Percentiles rank a stretch among this genome's conserved stretches.
Evolutionary conservation across 1,140 invertebrate genomes (phyloP).

Genomic region (Schlechtendalia chinensis): DNA sequence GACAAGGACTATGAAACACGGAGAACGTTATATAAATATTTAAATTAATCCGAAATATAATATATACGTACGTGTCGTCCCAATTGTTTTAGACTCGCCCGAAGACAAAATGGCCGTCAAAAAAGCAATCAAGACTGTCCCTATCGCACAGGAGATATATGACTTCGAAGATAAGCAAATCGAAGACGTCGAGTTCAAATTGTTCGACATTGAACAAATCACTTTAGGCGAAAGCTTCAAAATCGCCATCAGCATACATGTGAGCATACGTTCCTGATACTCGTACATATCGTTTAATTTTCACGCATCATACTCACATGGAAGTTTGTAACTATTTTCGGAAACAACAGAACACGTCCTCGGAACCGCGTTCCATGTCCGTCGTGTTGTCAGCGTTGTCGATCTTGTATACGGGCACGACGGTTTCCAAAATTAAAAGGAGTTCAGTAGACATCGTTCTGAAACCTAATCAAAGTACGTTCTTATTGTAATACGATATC

Average conservation of each 20-base stretch:
- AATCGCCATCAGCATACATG: slow-evolving; percentile 66
- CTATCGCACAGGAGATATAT: slow-evolving; percentile 62
- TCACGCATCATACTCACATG: too few species aligned
- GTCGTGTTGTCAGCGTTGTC: slow-evolving; percentile 64
- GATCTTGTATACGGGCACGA: slow-evolving; percentile 70
- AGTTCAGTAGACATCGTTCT: slow-evolving; percentile 64
- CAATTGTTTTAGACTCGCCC: slow-evolving; percentile 57
- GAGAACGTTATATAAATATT: too few species aligned
- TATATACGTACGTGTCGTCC: too few species aligned
- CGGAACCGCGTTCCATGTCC: slow-evolving; percentile 63
- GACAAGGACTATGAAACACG: too few species aligned
- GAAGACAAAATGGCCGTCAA: slow-evolving; percentile 66
- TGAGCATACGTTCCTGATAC: too few species aligned
- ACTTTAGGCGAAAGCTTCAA: slow-evolving; percentile 67
- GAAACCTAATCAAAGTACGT: slow-evolving; percentile 55
- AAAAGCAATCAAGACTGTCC: slow-evolving; percentile 64
- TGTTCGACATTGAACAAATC: slow-evolving; percentile 68
- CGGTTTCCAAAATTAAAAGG: slow-evolving; percentile 65
- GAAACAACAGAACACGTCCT: slow-evolving; percentile 64
- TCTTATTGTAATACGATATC: too few species aligned
- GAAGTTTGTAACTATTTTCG: not conserved
- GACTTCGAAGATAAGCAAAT: slow-evolving; percentile 60
- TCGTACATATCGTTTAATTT: too few species aligned
- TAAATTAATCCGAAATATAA: too few species aligned
- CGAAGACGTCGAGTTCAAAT: slow-evolving; percentile 68